Evolutionary conservation across 2,888 invertebrate species (phyloP).

Genomic region (Phanerotoma sp.): DNA sequence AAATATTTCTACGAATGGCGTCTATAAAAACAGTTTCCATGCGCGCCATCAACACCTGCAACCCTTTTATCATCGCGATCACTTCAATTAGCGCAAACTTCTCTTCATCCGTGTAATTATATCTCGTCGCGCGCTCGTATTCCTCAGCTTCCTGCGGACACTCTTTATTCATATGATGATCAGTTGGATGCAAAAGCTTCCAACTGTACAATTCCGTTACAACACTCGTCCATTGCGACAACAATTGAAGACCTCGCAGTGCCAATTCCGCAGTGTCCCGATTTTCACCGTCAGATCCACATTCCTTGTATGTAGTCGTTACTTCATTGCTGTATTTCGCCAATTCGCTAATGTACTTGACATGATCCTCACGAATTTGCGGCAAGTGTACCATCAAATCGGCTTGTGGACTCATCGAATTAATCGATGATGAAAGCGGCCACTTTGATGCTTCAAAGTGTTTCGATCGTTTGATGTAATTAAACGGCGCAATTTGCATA

Average conservation of each 20-base stretch:
- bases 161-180: constrained; percentile 91
- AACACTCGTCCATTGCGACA: constrained; percentile 96
- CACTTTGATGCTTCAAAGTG: constrained; percentile 87
- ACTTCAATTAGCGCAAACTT: constrained; percentile 98
- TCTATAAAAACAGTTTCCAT: constrained; percentile 97
- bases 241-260: constrained; percentile 85
- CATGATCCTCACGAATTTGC: constrained; percentile 93
- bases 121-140: constrained; percentile 95
- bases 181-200: constrained; percentile 97
- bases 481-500: constrained; percentile 99
- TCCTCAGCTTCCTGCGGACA: constrained; percentile 97
- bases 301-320: constrained; percentile 92
- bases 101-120: constrained; percentile 96
- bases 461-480: constrained; percentile 92
- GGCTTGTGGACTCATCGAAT: constrained; percentile 84
- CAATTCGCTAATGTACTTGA: constrained; percentile 94
- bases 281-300: constrained; percentile 89
- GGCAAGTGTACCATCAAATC: constrained; percentile 94
- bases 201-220: constrained; percentile 97
- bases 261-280: constrained; percentile 88
- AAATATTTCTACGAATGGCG: constrained; percentile 87
- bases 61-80: constrained; percentile 98
- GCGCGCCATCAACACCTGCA: constrained; percentile 93
- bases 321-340: constrained; percentile 68
- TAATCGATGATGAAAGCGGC: constrained; percentile 83